Base-by-base conservation (phyloP, 2,113 vertebrate species). In the Coturnix japonica region DNA sequence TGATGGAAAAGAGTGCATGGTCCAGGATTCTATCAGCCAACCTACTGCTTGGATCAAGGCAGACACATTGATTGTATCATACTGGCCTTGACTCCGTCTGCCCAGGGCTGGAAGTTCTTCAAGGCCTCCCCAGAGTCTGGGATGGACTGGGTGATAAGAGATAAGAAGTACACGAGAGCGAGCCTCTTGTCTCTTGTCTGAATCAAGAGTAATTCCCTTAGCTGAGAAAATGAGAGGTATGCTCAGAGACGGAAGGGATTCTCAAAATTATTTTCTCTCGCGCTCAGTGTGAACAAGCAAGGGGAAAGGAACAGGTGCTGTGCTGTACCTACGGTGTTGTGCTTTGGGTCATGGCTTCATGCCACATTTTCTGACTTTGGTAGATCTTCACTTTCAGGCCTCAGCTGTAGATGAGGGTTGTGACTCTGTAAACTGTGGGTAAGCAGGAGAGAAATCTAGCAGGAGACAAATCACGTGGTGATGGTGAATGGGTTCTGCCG, bases 151-250 rank as follows among this genome's bases (percentile, higher is more conserved):
- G 60, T 6, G 51, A 14, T 56, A 26, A 35, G 28, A 72, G 22
- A 37, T 46, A 25, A 63, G 65, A 64, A 30, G 4, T 43, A 46
- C 16, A 4, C 53, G 31, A 63, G 26, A 59, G 39, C 7, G 39
- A 53, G 3, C 5, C 4, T 7, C 7, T 78, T 5, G 21, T 35
- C 26, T 79, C 53, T 15, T 0, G 0, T 6, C 21, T 67, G 59
- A 9, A 17, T 61, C 26, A 37, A 51, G 54, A 70, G n/a, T 21
- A 28, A 6, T 57, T 73, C 44, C 67, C 13, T 4, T 2, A 19
- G 28, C 25, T 72, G 54, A 69, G 44, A 31, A 54, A n/a, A 54
- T 31, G 21, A 20, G 21, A 76, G 23, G 8, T 35, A 20, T 88
- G 37, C 53, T 75, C 31, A 20, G 51, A 21, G 65, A 7, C n/a